These are phyloP conservation scores for Brenthis daphne DNA, from an alignment of 2,888 invertebrate species.

Conservation along the genomic window DNA sequence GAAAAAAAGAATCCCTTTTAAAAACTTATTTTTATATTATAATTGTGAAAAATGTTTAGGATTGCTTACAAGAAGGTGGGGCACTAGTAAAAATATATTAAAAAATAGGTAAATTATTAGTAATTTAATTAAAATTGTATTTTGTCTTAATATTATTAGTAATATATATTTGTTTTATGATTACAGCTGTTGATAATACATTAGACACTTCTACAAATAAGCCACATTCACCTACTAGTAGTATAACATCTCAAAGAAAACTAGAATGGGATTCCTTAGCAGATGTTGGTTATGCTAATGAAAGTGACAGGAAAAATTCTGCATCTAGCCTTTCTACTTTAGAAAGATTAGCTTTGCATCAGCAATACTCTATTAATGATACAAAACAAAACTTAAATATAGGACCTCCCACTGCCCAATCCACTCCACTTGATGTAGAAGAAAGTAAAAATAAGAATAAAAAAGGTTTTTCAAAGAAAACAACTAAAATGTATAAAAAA, in stretches of 20 bases:
- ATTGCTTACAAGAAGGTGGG: no score
- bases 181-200: slow-evolving; percentile 68
- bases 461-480: slow-evolving; percentile 60
- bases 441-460: slow-evolving; percentile 57
- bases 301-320: slow-evolving; percentile 77
- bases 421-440: slow-evolving; percentile 72
- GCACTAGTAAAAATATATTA: no score
- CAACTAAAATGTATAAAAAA: slow-evolving; percentile 65
- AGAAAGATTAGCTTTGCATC: slow-evolving; percentile 83
- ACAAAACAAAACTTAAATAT: slow-evolving; percentile 55
- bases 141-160: no score
- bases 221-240: slow-evolving; percentile 87
- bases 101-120: neutral
- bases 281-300: slow-evolving; percentile 90
- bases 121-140: no score
- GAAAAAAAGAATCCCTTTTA: no score
- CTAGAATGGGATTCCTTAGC: slow-evolving; percentile 95
- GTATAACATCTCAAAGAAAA: slow-evolving; percentile 87
- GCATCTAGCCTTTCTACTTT: slow-evolving; percentile 81
- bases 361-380: slow-evolving; percentile 73
- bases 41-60: no score
- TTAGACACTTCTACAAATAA: slow-evolving; percentile 69
- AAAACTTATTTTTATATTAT: no score
- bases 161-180: neutral
- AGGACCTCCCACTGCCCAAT: slow-evolving; percentile 79